Percentiles rank a stretch among this genome's conserved stretches.
Evolutionary conservation across 2,888 invertebrate genomes (phyloP).

Genomic region (Synergus umbraculus): DNA sequence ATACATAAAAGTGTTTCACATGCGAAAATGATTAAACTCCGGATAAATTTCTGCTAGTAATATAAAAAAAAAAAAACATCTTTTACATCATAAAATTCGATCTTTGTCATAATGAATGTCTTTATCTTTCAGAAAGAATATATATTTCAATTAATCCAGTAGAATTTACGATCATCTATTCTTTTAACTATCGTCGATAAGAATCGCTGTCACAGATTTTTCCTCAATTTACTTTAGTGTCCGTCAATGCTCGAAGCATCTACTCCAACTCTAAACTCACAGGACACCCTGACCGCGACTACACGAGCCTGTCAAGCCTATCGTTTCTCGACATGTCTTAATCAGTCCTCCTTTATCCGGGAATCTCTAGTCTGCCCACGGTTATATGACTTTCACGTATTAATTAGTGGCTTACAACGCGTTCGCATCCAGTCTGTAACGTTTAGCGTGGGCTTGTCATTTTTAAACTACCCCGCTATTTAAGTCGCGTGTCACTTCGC

Average conservation of each 20-base stretch:
- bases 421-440: constrained; percentile 11
- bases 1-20: neutral
- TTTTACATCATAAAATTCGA: too few relatives aligned
- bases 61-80: too few relatives aligned
- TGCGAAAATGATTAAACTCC: too few relatives aligned
- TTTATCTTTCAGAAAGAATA: too few relatives aligned
- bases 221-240: neutral
- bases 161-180: too few relatives aligned
- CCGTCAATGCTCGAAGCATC: neutral
- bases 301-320: neutral
- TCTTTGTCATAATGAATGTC: too few relatives aligned
- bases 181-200: neutral
- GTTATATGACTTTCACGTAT: constrained; percentile 68
- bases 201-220: constrained; percentile 27
- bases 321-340: constrained; percentile 53
- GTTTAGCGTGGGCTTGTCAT: constrained; percentile 42
- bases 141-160: neutral
- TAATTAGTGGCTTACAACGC: constrained; percentile 62
- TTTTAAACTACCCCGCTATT: constrained; percentile 32
- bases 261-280: constrained; percentile 17
- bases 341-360: constrained; percentile 59
- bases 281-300: neutral
- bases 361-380: constrained; percentile 60
- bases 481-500: constrained; percentile 6
- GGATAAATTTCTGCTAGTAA: too few relatives aligned